Evolutionary conservation across 1,140 invertebrate species (phyloP).

Genomic region (Rhopalosiphum maidis): DNA sequence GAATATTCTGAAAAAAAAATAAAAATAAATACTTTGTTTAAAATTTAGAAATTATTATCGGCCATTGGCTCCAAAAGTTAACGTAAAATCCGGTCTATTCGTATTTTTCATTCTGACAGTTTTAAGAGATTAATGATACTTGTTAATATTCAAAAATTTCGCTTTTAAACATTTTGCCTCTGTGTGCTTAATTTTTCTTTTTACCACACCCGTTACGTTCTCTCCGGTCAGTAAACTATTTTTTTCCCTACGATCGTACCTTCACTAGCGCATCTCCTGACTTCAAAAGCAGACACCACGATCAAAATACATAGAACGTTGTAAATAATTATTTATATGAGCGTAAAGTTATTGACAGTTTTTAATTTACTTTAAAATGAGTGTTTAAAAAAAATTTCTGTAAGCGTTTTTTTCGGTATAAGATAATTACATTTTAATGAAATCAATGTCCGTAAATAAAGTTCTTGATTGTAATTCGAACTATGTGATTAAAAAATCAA

Average conservation of each 20-base stretch:
- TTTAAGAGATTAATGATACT: constrained; percentile 33
- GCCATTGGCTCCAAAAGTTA: not conserved
- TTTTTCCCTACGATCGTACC: not conserved
- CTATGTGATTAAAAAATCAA: not conserved
- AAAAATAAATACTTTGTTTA: not conserved
- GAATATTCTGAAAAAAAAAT: not conserved
- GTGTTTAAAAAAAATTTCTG: not conserved
- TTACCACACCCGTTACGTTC: not conserved
- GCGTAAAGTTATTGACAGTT: not conserved
- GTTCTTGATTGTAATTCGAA: not conserved
- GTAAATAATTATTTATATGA: not conserved
- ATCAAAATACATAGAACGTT: not conserved
- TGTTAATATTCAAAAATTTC: not conserved
- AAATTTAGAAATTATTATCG: not conserved
- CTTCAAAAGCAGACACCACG: not conserved
- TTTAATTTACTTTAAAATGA: not conserved
- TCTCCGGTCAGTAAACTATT: not conserved
- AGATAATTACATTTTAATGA: constrained; percentile 26
- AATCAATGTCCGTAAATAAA: not conserved
- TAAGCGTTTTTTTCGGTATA: not conserved
- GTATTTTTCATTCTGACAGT: constrained; percentile 11
- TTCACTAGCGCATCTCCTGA: not conserved
- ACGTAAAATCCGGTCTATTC: not conserved
- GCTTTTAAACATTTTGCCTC: not conserved
- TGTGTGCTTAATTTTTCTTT: not conserved